Percentiles rank a stretch among this genome's conserved stretches.
These are phyloP conservation scores for Neocloeon triangulifer DNA, from an alignment of 1,140 invertebrate genomes.

Conservation along the genomic window DNA sequence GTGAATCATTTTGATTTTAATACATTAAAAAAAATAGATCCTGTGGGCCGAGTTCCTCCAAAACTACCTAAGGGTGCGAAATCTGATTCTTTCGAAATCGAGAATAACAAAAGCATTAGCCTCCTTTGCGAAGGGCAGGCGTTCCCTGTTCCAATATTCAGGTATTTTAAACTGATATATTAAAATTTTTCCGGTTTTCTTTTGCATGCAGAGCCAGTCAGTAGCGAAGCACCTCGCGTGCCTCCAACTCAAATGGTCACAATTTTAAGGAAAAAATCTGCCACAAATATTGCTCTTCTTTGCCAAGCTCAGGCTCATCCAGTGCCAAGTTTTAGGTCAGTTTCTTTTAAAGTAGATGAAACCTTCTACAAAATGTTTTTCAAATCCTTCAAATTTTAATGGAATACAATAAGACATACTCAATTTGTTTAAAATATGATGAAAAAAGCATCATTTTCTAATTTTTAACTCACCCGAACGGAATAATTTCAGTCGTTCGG, in stretches of 20 bases:
- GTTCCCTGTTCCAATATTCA: slow-evolving; percentile 23
- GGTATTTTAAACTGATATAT: slow-evolving; percentile 3
- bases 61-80: slow-evolving; percentile 13
- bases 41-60: background rate
- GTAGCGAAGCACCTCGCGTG: slow-evolving; percentile 11
- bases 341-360: slow-evolving; percentile 1
- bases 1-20: too few species aligned
- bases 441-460: too few species aligned
- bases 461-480: too few species aligned
- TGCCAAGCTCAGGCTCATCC: slow-evolving; percentile 9
- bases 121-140: slow-evolving; percentile 41
- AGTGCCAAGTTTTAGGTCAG: slow-evolving; percentile 8
- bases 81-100: slow-evolving; percentile 13
- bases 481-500: background rate
- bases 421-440: too few species aligned
- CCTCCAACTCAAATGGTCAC: slow-evolving; percentile 14
- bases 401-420: too few species aligned
- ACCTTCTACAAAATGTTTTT: too few species aligned
- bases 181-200: background rate
- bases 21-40: slow-evolving; percentile 1
- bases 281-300: slow-evolving; percentile 12
- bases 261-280: slow-evolving; percentile 21
- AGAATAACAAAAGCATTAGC: slow-evolving; percentile 13
- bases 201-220: slow-evolving; percentile 11
- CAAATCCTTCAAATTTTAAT: too few species aligned